phyloP scores from a whole-genome alignment of 2,888 invertebrate species.

The Entomobrya proxima region DNA sequence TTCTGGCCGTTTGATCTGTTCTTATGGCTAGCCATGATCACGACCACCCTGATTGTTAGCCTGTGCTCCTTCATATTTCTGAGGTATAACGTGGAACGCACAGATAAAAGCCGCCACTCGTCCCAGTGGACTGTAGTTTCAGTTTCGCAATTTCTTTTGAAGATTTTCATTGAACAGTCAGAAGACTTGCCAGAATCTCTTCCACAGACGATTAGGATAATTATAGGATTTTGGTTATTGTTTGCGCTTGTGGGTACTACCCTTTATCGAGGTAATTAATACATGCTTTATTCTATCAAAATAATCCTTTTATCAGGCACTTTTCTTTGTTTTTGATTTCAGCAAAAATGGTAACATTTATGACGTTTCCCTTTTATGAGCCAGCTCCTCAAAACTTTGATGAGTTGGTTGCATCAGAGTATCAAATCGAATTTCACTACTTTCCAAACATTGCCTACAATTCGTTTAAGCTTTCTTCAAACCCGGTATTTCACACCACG shows the following conservation, averaged over 20 bases:
- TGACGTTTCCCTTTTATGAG: constrained; percentile 60
- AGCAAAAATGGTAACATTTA: constrained; percentile 62
- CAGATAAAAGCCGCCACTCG: too few species aligned
- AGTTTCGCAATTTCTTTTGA: neutral
- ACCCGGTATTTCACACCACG: neutral
- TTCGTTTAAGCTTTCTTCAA: constrained; percentile 45
- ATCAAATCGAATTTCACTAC: constrained; percentile 49
- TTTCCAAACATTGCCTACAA: constrained; percentile 57
- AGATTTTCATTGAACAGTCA: constrained; percentile 28
- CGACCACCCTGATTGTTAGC: neutral
- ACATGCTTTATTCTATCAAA: too few species aligned
- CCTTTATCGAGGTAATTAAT: too few species aligned
- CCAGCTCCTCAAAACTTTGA: constrained; percentile 45
- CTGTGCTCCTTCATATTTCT: neutral
- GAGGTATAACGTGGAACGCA: neutral
- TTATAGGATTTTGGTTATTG: constrained; percentile 43
- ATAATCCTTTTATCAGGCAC: too few species aligned
- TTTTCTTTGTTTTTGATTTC: too few species aligned
- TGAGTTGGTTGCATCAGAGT: constrained; percentile 28
- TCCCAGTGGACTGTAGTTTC: neutral
- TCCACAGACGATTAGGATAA: constrained; percentile 14
- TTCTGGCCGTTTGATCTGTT: constrained; percentile 29
- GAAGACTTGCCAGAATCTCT: neutral
- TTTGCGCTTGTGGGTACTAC: constrained; percentile 43
- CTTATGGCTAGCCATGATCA: neutral